Percentiles rank a stretch among this genome's conserved stretches.
phyloP scores from a whole-genome alignment of 2,797 vertebrate genomes.

The Synaphobranchus kaupii region DNA sequence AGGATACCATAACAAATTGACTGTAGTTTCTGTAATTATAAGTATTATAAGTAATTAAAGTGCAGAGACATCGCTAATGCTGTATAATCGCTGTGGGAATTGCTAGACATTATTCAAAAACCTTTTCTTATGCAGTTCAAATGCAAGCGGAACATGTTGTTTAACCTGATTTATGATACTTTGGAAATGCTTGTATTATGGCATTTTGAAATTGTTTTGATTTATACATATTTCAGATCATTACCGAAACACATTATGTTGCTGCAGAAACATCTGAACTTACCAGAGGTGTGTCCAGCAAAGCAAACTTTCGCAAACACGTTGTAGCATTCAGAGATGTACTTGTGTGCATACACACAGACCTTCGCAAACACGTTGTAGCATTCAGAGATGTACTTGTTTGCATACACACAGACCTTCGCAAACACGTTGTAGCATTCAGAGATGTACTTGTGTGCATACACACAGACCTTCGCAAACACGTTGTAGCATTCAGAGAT shows the following conservation, averaged over 20 bases:
- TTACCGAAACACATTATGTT: not conserved
- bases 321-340: too few species aligned
- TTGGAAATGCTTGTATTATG: not conserved
- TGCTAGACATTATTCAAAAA: not conserved
- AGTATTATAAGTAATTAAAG: conserved; percentile 60
- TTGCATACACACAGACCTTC: too few species aligned
- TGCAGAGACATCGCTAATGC: conserved; percentile 57
- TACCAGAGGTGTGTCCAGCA: not conserved
- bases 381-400: too few species aligned
- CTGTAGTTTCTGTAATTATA: conserved; percentile 67
- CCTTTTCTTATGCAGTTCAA: not conserved
- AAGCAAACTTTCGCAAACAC: too few species aligned
- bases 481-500: too few species aligned
- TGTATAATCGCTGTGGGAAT: not conserved
- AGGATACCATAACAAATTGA: conserved; percentile 62
- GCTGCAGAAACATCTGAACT: not conserved
- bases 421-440: too few species aligned
- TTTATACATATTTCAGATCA: not conserved
- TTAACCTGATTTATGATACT: not conserved
- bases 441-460: too few species aligned
- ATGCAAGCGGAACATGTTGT: not conserved
- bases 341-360: too few species aligned
- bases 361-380: too few species aligned
- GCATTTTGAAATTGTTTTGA: not conserved
- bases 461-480: too few species aligned